These are phyloP conservation scores for Troides oblongomaculatus DNA, from an alignment of 2,888 invertebrate species.

Conservation along the genomic window DNA sequence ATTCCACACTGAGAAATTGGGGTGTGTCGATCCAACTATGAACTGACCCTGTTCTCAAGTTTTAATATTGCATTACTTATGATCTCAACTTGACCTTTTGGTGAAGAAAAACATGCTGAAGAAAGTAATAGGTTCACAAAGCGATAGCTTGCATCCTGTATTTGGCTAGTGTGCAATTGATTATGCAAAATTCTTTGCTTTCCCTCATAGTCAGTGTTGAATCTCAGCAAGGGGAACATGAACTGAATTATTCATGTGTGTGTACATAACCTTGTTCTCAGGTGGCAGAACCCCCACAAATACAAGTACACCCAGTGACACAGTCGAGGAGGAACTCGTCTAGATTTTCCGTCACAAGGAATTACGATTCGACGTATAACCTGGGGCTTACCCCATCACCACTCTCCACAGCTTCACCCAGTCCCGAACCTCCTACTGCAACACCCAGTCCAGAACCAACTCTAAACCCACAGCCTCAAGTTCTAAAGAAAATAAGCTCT, in stretches of 20 bases:
- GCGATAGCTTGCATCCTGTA: too few relatives aligned
- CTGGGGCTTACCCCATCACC: conserved; percentile 44
- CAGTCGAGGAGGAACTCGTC: conserved; percentile 74
- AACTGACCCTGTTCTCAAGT: too few relatives aligned
- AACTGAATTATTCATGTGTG: background rate
- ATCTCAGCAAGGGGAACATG: background rate
- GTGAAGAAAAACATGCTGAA: too few relatives aligned
- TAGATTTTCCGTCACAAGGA: conserved; percentile 71
- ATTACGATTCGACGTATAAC: conserved; percentile 63
- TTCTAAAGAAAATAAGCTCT: background rate
- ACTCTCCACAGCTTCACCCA: conserved; percentile 33
- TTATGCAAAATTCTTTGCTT: too few relatives aligned
- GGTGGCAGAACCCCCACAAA: conserved; percentile 67
- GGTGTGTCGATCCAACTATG: too few relatives aligned
- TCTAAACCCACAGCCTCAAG: background rate
- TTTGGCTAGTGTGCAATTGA: too few relatives aligned
- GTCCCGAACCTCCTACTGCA: conserved; percentile 27
- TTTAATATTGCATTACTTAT: too few relatives aligned
- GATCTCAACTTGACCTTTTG: too few relatives aligned
- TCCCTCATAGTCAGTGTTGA: too few relatives aligned
- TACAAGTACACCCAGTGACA: conserved; percentile 79
- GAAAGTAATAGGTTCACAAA: too few relatives aligned
- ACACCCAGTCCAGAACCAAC: conserved; percentile 20
- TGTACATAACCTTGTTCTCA: conserved; percentile 34
- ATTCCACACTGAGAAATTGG: too few relatives aligned